Evolutionary conservation across 2,888 invertebrate genomes (phyloP).

Genomic region (Onthophagus sagittarius): DNA sequence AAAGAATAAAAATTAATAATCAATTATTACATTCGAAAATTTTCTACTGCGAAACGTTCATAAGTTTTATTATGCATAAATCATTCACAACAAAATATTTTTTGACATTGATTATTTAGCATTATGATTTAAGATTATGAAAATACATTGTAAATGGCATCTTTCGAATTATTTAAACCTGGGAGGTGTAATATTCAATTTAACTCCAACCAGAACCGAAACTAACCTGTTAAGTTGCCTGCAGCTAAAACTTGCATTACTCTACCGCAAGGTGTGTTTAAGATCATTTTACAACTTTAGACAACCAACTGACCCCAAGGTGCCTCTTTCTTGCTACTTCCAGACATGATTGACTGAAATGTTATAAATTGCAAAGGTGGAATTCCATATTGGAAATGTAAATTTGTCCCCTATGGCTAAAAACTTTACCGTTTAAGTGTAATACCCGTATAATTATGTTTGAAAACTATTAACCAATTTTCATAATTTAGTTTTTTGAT

Average conservation of each 20-base stretch:
- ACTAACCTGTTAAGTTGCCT: too few species aligned
- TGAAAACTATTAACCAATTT: neutral
- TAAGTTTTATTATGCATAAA: too few species aligned
- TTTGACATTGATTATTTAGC: too few species aligned
- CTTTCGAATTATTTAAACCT: too few species aligned
- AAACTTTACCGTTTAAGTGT: neutral
- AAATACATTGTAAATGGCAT: too few species aligned
- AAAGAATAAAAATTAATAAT: constrained; percentile 22
- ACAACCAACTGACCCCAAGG: neutral
- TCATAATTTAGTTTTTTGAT: neutral
- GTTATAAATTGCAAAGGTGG: neutral
- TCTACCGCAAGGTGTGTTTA: neutral
- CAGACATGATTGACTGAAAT: neutral
- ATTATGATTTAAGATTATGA: too few species aligned
- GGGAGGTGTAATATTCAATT: too few species aligned
- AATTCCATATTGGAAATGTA: neutral
- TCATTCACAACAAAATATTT: too few species aligned
- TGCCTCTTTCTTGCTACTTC: neutral
- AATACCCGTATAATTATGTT: neutral
- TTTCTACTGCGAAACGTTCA: too few species aligned
- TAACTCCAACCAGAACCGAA: too few species aligned
- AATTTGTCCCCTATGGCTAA: neutral
- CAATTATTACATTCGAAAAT: neutral
- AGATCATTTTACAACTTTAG: neutral
- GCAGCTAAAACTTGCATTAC: too few species aligned